Base-by-base conservation (phyloP, 23 tunicate species). In the Clavelina lepadiformis region DNA sequence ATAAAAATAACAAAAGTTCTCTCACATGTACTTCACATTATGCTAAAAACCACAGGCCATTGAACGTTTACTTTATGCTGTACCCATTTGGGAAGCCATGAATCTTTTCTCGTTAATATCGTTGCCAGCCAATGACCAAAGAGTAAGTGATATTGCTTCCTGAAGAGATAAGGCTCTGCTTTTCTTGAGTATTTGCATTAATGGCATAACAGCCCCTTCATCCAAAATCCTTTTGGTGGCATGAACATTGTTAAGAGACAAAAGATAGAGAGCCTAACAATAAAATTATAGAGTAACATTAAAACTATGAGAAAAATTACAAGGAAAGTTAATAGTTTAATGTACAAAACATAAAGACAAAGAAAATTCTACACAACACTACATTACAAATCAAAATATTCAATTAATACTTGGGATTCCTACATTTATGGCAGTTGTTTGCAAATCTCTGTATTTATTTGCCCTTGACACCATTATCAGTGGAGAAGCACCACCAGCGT, bases 61-160 rank as follows among this genome's bases (percentile, higher is more conserved):
- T n/a, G n/a, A n/a, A n/a, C n/a, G n/a, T n/a, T n/a, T n/a, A n/a
- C n/a, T n/a, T n/a, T n/a, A 8, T 41, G 49, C 15, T 23, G 3
- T 46, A 78, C 94, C 94, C 77, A 85, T 77, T 78, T 71, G 64
- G 1, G 94, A 77, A 5, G 94, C 94, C 85, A 85, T 69, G 3
- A 80, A 69, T 47, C 78, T 33, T 72, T 65, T 77, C 29, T 77
- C 78, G 33, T 75, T 78, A 1, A 65, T 77, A 58, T 85, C 82
- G 0, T 36, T 8, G 3, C 26, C 47, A 33, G 94, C 94, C 29
- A 85, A 35, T 2, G 94, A 78, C 94, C 94, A 85, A 33, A 77
- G 63, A 33, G 85, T 77, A 0, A 82, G 38, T 7, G 94, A 65
- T 22, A 85, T 69, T 23, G 94, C 94, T 72, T 85, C 93, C 41